Evolutionary conservation across 2,888 invertebrate species (phyloP).

Genomic region (Pristionchus mayeri): DNA sequence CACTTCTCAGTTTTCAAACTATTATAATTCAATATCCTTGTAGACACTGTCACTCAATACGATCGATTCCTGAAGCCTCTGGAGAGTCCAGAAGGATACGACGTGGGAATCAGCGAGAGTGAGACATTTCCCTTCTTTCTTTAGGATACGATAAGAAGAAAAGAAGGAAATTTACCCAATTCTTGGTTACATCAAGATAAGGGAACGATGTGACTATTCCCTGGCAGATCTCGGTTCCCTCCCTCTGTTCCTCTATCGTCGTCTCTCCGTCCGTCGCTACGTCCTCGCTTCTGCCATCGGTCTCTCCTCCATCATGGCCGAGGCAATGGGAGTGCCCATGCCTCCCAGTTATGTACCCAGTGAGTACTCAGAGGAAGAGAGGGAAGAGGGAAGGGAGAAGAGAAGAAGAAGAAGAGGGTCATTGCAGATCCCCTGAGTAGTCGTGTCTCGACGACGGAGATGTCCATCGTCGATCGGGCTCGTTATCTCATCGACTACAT

Average conservation of each 20-base stretch:
- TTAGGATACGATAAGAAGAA: no score
- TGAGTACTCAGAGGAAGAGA: no score
- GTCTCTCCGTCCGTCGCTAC: neutral
- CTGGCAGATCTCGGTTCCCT: slow-evolving; percentile 38
- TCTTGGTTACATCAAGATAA: no score
- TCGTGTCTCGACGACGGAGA: neutral
- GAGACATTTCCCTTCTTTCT: neutral
- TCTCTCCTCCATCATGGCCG: slow-evolving; percentile 15
- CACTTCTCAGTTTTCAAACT: neutral
- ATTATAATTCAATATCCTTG: neutral
- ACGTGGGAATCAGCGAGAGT: slow-evolving; percentile 41
- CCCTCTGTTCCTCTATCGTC: slow-evolving; percentile 37
- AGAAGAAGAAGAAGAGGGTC: no score
- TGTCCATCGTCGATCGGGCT: slow-evolving; percentile 25
- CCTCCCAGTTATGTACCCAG: slow-evolving; percentile 20
- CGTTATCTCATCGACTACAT: slow-evolving; percentile 33
- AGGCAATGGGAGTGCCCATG: slow-evolving; percentile 30
- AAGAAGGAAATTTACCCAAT: no score
- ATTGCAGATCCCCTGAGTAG: slow-evolving; percentile 18
- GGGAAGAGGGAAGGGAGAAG: neutral
- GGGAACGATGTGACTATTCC: no score
- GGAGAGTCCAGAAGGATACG: slow-evolving; percentile 6
- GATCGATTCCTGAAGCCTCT: slow-evolving; percentile 28
- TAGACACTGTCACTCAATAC: slow-evolving; percentile 12
- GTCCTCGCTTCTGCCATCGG: slow-evolving; percentile 15